Evolutionary conservation across 2,797 vertebrate genomes (phyloP).

Genomic region (Takifugu rubripes): DNA sequence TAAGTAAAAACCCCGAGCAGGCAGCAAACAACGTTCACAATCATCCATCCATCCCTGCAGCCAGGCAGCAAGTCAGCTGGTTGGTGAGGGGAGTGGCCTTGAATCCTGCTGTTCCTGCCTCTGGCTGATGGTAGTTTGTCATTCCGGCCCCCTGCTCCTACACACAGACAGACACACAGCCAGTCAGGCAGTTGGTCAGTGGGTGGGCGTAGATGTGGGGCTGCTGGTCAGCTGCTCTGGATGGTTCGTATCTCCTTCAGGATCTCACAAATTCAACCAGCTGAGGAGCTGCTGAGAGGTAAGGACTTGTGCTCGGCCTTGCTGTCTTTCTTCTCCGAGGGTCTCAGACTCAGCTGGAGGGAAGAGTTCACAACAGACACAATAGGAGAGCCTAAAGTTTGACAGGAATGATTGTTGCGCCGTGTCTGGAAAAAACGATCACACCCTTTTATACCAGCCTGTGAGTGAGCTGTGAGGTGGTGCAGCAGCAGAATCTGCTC

Average conservation of each 20-base stretch:
- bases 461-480: constrained; percentile 11
- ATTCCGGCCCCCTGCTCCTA: constrained; percentile 15
- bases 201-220: constrained; percentile 39
- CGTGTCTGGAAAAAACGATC: constrained; percentile 15
- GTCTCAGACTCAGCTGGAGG: constrained; percentile 14
- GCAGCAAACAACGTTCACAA: constrained; percentile 2
- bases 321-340: neutral
- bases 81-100: constrained; percentile 47
- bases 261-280: constrained; percentile 48
- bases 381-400: neutral
- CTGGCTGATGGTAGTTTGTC: constrained; percentile 32
- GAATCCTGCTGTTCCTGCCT: constrained; percentile 31
- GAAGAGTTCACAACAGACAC: neutral
- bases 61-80: constrained; percentile 52
- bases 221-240: constrained; percentile 52
- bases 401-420: neutral
- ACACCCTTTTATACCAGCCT: constrained; percentile 34
- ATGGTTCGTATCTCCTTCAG: constrained; percentile 39
- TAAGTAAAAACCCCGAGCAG: neutral
- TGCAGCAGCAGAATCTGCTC: constrained; percentile 25
- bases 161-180: constrained; percentile 11
- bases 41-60: constrained; percentile 37
- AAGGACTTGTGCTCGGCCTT: constrained; percentile 24
- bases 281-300: constrained; percentile 56
- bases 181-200: constrained; percentile 14